Percentiles rank a stretch among this genome's conserved stretches.
These are phyloP conservation scores for Sphyrna mokarran DNA, from an alignment of 2,113 vertebrate genomes.

Conservation along the genomic window DNA sequence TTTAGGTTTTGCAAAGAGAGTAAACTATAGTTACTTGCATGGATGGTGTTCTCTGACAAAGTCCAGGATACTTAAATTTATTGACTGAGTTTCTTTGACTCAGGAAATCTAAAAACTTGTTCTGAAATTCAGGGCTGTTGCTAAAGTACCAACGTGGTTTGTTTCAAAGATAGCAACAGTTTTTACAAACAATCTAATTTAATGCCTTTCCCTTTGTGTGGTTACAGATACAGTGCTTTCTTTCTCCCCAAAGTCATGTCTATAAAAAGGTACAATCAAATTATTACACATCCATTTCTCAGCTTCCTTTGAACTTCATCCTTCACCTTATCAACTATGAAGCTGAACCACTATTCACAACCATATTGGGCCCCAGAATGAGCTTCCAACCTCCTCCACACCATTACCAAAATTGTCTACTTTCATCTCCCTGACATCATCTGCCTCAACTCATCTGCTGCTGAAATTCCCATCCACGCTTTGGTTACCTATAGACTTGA, in stretches of 20 bases:
- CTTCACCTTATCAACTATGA: not conserved
- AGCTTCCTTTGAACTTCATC: not conserved
- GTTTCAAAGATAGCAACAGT: not conserved
- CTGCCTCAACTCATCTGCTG: not conserved
- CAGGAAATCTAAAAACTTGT: not conserved
- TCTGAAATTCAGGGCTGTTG: not conserved
- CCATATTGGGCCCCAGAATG: too few species aligned
- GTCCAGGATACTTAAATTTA: not conserved
- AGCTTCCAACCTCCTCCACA: too few species aligned
- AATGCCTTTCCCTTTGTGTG: not conserved
- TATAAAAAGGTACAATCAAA: too few species aligned
- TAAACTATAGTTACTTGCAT: not conserved
- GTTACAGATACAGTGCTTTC: too few species aligned
- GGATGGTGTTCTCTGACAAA: not conserved
- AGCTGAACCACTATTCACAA: too few species aligned
- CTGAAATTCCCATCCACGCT: not conserved
- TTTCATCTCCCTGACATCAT: too few species aligned
- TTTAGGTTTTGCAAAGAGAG: not conserved
- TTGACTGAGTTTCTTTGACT: not conserved
- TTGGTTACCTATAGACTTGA: too few species aligned
- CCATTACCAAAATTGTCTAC: too few species aligned
- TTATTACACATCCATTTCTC: not conserved
- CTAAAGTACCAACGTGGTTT: not conserved
- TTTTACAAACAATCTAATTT: not conserved
- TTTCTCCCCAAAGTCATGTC: too few species aligned